Conservation (phyloP, 2,113 vertebrate species). For the Oxyruncus cristatus region DNA sequence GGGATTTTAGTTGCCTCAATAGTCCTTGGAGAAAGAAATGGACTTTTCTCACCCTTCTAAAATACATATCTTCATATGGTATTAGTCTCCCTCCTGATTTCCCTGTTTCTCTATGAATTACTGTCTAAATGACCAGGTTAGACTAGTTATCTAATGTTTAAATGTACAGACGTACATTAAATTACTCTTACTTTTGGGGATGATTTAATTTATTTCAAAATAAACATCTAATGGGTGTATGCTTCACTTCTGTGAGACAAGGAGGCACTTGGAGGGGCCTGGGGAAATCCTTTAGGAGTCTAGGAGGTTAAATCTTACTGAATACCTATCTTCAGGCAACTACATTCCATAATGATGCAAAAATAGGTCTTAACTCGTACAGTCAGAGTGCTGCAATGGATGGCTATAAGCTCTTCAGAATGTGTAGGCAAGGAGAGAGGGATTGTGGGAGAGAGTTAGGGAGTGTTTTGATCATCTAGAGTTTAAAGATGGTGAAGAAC, state of each 20-base stretch:
- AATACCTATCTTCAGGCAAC: neutral
- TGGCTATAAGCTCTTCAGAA: neutral
- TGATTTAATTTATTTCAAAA: neutral
- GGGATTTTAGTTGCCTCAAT: neutral
- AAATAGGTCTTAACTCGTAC: fast-evolving
- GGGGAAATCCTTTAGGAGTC: neutral
- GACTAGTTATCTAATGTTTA: neutral
- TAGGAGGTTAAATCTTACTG: neutral
- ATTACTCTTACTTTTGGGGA: neutral
- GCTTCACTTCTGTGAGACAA: neutral
- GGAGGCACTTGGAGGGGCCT: neutral
- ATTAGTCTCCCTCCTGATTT: neutral
- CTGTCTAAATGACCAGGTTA: neutral
- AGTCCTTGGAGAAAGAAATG: neutral
- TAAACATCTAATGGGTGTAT: neutral
- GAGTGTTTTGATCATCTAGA: neutral
- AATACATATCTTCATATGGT: neutral
- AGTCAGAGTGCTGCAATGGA: neutral
- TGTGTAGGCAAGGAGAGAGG: neutral
- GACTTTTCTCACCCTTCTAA: neutral
- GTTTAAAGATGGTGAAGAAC: neutral
- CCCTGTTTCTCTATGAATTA: neutral
- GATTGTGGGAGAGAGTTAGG: neutral
- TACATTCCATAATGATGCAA: neutral
- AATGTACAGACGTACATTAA: neutral